A percentile compares a stretch with the other conserved stretches of the same genome.
Conservation (phyloP, 2,888 invertebrate genomes). For the Notocelia uddmanniana region DNA sequence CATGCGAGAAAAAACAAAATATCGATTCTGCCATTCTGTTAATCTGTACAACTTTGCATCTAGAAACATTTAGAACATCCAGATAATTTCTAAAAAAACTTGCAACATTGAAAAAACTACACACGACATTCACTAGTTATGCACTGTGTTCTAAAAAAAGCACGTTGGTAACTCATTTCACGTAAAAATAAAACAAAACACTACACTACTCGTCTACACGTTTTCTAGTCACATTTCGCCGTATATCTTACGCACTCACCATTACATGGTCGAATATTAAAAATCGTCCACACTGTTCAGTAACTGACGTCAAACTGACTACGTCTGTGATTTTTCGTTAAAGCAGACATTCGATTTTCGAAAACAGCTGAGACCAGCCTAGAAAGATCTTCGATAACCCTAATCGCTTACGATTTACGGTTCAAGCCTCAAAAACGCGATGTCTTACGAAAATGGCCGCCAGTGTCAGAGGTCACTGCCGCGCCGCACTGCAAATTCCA, state of each 20-base stretch:
- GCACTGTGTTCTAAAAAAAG: slow-evolving; percentile 57
- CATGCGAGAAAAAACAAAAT: slow-evolving; percentile 39
- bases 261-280: slow-evolving; percentile 71
- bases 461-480: slow-evolving; percentile 46
- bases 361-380: slow-evolving; percentile 75
- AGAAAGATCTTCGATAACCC: slow-evolving; percentile 54
- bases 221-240: slow-evolving; percentile 61
- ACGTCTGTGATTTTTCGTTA: slow-evolving; percentile 54
- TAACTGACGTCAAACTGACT: slow-evolving; percentile 73
- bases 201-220: slow-evolving; percentile 59
- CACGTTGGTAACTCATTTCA: slow-evolving; percentile 61
- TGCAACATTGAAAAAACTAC: slow-evolving; percentile 51
- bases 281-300: slow-evolving; percentile 67
- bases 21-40: slow-evolving; percentile 42
- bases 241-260: slow-evolving; percentile 71
- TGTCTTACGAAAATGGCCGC: slow-evolving; percentile 35
- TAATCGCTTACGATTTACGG: slow-evolving; percentile 13
- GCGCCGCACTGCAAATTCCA: slow-evolving; percentile 37
- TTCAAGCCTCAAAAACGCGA: slow-evolving; percentile 22
- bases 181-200: slow-evolving; percentile 53
- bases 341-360: slow-evolving; percentile 74
- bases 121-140: slow-evolving; percentile 66
- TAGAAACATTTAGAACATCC: background rate
- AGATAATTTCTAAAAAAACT: slow-evolving; percentile 40
- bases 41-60: slow-evolving; percentile 16